A percentile compares a stretch with the other conserved stretches of the same genome.
Conservation (phyloP, 1,140 invertebrate genomes). For the Mamestra configurata region DNA sequence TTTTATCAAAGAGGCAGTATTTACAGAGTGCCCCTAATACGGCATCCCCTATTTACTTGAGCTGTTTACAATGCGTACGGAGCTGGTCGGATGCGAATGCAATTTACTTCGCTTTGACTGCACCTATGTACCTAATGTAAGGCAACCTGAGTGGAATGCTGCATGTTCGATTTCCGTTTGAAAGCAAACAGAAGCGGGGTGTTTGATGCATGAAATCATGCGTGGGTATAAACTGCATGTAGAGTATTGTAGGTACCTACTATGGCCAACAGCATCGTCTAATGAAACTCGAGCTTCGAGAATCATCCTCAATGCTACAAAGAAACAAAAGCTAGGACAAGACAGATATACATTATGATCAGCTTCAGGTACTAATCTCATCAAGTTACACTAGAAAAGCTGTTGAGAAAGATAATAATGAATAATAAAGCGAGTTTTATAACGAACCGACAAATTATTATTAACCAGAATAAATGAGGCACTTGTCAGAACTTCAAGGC, state of each 20-base stretch:
- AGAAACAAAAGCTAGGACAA: too few species aligned
- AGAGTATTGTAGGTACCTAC: too few species aligned
- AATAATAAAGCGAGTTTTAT: neutral
- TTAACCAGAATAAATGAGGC: constrained; percentile 14
- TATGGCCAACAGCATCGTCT: too few species aligned
- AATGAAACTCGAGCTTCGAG: too few species aligned
- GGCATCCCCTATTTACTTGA: constrained; percentile 34
- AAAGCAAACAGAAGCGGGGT: neutral
- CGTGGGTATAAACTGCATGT: neutral
- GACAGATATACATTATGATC: too few species aligned
- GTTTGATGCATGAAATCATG: constrained; percentile 1
- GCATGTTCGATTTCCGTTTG: neutral
- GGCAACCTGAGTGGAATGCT: neutral
- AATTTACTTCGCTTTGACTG: constrained; percentile 32
- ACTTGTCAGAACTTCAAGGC: constrained; percentile 27
- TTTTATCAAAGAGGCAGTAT: constrained; percentile 42
- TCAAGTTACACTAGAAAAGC: neutral
- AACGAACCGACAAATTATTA: constrained; percentile 1
- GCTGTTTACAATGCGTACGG: constrained; percentile 30
- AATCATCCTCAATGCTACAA: too few species aligned
- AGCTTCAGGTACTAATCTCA: too few species aligned
- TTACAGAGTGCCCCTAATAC: constrained; percentile 33
- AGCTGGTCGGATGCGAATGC: constrained; percentile 18
- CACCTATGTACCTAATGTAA: neutral
- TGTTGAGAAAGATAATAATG: neutral